Evolutionary conservation across 2,797 vertebrate genomes (phyloP).

Genomic region (Gallirallus australis): DNA sequence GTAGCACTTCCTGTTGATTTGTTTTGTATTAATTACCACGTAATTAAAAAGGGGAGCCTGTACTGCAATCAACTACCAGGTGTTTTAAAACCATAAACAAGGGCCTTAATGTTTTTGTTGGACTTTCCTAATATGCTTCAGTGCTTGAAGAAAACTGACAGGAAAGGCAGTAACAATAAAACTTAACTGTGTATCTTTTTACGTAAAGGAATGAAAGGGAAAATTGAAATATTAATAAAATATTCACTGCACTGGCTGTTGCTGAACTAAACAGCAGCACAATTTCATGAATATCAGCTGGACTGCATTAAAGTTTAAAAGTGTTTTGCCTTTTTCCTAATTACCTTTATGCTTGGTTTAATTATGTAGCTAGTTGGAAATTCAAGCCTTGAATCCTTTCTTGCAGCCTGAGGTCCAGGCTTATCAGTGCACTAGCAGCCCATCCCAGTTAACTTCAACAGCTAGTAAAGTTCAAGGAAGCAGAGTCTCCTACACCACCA

Average conservation of each 20-base stretch:
- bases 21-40: conserved; percentile 33
- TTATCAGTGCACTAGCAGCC: not conserved
- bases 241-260: conserved; percentile 27
- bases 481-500: not conserved
- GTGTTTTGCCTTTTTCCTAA: conserved; percentile 37
- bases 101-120: not conserved
- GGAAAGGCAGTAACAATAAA: conserved; percentile 32
- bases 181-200: conserved; percentile 32
- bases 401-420: not conserved
- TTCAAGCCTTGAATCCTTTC: not conserved
- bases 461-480: not conserved
- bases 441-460: not conserved
- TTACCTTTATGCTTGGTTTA: conserved; percentile 52
- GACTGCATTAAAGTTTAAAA: conserved; percentile 47
- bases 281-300: conserved; percentile 37
- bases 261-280: conserved; percentile 57
- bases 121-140: conserved; percentile 20
- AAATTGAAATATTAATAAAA: conserved; percentile 72
- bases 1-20: conserved; percentile 35
- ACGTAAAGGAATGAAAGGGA: conserved; percentile 29
- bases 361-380: conserved; percentile 12
- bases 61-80: not conserved
- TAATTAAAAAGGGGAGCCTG: conserved; percentile 30
- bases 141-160: conserved; percentile 36
- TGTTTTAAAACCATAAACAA: not conserved